Evolutionary conservation across 92 coral and sea anemone genomes (phyloP).

Genomic region (Actinostola sp.): DNA sequence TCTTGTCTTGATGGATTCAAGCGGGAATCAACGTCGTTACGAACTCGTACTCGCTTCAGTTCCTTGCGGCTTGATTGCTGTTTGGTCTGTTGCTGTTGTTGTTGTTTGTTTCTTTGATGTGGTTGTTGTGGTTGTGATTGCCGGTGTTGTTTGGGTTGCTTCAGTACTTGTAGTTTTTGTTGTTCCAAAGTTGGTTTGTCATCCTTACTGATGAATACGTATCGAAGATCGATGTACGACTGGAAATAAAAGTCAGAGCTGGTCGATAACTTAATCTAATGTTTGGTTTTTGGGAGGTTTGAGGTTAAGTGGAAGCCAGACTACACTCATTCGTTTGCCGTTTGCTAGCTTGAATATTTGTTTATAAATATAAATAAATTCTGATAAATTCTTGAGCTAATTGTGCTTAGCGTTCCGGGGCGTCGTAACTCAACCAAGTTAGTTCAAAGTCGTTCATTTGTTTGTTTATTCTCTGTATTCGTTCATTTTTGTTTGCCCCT

Average conservation of each 20-base stretch:
- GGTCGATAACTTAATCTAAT: not conserved
- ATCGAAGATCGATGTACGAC: constrained; percentile 66
- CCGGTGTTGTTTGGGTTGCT: not conserved
- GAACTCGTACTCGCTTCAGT: too few relatives aligned
- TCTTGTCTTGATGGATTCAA: not conserved
- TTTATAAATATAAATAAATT: too few relatives aligned
- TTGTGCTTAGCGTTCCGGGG: too few relatives aligned
- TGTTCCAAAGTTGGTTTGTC: constrained; percentile 1
- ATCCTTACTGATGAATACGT: constrained; percentile 56
- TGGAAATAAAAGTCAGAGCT: not conserved
- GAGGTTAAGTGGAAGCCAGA: not conserved
- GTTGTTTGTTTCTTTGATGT: not conserved
- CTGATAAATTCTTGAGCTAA: too few relatives aligned
- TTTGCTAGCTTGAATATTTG: too few relatives aligned
- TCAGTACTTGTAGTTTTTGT: not conserved
- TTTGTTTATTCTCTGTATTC: too few relatives aligned
- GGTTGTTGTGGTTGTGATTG: not conserved
- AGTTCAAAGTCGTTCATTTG: too few relatives aligned
- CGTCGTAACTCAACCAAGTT: too few relatives aligned
- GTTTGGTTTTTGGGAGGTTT: too few relatives aligned
- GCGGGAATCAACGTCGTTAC: too few relatives aligned
- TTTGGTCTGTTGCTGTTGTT: not conserved
- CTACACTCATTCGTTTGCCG: too few relatives aligned
- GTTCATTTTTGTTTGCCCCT: too few relatives aligned
- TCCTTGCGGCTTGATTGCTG: not conserved